These are phyloP conservation scores for Pandion haliaetus DNA, from an alignment of 2,113 vertebrate species.

Conservation along the genomic window DNA sequence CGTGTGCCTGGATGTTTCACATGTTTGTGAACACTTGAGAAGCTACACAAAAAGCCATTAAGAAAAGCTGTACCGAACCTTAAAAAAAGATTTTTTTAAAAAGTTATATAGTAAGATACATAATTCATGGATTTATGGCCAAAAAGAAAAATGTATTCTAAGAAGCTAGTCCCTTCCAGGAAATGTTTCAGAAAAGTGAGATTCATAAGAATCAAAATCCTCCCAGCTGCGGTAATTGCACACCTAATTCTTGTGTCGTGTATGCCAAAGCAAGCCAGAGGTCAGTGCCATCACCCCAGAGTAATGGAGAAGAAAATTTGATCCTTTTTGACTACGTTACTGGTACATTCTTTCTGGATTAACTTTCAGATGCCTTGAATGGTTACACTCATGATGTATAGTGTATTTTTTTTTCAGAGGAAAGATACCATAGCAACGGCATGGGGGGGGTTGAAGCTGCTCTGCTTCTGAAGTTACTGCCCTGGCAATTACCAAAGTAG, in stretches of 20 bases:
- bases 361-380: neutral
- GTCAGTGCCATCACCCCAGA: neutral
- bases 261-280: neutral
- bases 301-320: neutral
- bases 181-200: neutral
- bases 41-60: neutral
- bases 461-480: neutral
- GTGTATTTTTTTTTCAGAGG: neutral
- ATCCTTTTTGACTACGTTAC: neutral
- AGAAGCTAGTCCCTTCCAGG: neutral
- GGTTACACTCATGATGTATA: neutral
- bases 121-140: neutral
- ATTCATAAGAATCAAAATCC: neutral
- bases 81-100: neutral
- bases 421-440: neutral
- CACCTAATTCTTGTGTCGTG: neutral
- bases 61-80: neutral
- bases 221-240: neutral
- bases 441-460: neutral
- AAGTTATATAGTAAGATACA: neutral
- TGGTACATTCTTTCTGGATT: neutral
- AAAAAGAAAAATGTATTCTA: neutral
- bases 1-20: neutral
- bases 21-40: neutral
- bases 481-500: neutral